These are phyloP conservation scores for Hafferia zeledoni DNA, from an alignment of 2,797 vertebrate genomes.

Conservation along the genomic window DNA sequence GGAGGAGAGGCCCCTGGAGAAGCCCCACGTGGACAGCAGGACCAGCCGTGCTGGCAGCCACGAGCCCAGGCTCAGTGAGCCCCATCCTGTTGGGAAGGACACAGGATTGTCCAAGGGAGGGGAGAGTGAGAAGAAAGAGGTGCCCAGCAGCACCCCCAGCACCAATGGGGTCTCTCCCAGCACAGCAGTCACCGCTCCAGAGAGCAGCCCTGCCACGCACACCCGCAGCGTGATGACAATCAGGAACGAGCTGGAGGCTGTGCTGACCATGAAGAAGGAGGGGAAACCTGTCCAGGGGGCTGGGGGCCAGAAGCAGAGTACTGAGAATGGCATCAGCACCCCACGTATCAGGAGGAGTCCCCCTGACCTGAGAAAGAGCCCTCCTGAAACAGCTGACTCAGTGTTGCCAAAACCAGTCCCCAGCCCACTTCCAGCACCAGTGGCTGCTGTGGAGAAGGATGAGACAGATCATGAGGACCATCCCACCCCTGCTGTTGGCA, in stretches of 20 bases:
- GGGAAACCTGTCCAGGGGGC: constrained; percentile 18
- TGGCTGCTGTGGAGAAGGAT: neutral
- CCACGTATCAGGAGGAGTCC: neutral
- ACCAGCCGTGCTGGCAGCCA: neutral
- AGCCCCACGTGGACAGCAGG: rapidly evolving
- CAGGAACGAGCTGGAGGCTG: constrained; percentile 75
- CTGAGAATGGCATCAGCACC: constrained; percentile 21
- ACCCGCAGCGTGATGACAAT: constrained; percentile 68
- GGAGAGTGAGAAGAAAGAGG: neutral
- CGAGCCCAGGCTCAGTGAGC: neutral
- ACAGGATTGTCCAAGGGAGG: rapidly evolving
- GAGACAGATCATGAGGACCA: neutral
- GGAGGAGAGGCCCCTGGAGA: constrained; percentile 40
- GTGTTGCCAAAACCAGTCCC: neutral
- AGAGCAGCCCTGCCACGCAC: neutral
- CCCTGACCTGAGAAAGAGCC: neutral
- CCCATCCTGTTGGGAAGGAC: neutral
- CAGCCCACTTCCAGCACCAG: neutral
- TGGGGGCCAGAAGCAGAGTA: constrained; percentile 47
- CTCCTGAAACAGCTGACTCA: neutral
- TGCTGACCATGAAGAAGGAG: constrained; percentile 71
- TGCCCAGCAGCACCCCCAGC: neutral
- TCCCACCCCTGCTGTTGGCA: neutral
- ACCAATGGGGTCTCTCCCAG: neutral
- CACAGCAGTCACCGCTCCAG: neutral